Evolutionary conservation across 2,888 invertebrate species (phyloP).

Genomic region (Ichneumoninae sp.): DNA sequence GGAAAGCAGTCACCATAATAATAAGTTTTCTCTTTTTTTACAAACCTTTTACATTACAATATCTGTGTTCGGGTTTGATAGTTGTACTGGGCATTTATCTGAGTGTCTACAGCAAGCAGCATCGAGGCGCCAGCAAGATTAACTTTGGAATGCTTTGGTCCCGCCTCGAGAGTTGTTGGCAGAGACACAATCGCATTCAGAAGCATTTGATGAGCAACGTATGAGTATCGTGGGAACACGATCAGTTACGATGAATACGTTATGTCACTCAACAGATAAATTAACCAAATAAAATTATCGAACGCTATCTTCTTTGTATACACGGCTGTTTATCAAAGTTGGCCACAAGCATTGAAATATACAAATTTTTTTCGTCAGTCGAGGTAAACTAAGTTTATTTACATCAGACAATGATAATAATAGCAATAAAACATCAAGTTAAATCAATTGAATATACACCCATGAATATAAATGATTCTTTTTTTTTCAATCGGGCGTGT

Average conservation of each 20-base stretch:
- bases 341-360: slow-evolving; percentile 54
- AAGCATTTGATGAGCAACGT: slow-evolving; percentile 74
- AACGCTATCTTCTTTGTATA: not conserved
- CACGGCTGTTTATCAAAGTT: slow-evolving; percentile 31
- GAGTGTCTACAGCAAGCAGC: slow-evolving; percentile 95
- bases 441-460: slow-evolving; percentile 53
- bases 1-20: slow-evolving; percentile 96
- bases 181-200: slow-evolving; percentile 76
- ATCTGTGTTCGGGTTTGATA: slow-evolving; percentile 94
- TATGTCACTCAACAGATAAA: slow-evolving; percentile 17
- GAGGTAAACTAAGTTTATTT: slow-evolving; percentile 56
- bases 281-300: slow-evolving; percentile 24
- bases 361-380: slow-evolving; percentile 26
- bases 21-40: slow-evolving; percentile 97
- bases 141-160: slow-evolving; percentile 67
- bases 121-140: slow-evolving; percentile 60
- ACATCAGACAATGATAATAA: slow-evolving; percentile 59
- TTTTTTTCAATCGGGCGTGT: slow-evolving; percentile 32
- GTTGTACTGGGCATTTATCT: slow-evolving; percentile 96
- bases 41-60: slow-evolving; percentile 97
- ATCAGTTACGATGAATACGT: not conserved
- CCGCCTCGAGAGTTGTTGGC: slow-evolving; percentile 70
- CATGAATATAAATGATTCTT: slow-evolving; percentile 38
- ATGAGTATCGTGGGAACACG: slow-evolving; percentile 39
- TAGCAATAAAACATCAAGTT: slow-evolving; percentile 55